phyloP scores from a whole-genome alignment of 2,888 invertebrate species.

The Schrankia costaestrigalis region DNA sequence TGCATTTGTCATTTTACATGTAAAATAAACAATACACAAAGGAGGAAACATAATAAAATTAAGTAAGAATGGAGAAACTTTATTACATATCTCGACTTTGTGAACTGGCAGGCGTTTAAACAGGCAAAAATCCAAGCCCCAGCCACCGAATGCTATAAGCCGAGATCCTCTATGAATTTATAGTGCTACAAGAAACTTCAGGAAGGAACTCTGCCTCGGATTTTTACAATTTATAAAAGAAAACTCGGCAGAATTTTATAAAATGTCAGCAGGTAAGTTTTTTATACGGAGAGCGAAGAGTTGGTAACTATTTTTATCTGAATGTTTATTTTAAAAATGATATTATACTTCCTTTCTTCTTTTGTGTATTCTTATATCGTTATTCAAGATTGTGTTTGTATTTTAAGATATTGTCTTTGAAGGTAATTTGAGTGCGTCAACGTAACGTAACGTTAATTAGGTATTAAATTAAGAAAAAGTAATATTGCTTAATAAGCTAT shows the following conservation, averaged over 20 bases:
- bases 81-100: conserved; percentile 35
- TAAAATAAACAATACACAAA: too few relatives aligned
- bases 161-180: conserved; percentile 46
- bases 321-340: conserved; percentile 6
- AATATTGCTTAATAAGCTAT: too few relatives aligned
- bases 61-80: conserved; percentile 31
- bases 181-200: conserved; percentile 44
- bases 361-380: too few relatives aligned
- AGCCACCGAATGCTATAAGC: conserved; percentile 29
- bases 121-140: conserved; percentile 39
- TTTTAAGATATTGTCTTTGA: too few relatives aligned
- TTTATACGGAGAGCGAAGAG: conserved; percentile 13
- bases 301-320: conserved; percentile 12
- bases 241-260: conserved; percentile 34
- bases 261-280: conserved; percentile 32
- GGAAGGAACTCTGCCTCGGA: conserved; percentile 43
- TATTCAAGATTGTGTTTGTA: too few relatives aligned
- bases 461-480: too few relatives aligned
- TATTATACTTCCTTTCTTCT: neutral
- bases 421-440: too few relatives aligned
- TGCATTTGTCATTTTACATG: too few relatives aligned
- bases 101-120: conserved; percentile 30
- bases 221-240: conserved; percentile 39
- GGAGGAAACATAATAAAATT: neutral
- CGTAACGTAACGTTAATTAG: too few relatives aligned